Conservation (phyloP, 2,797 vertebrate genomes). For the Neosilurus hyrtlii region DNA sequence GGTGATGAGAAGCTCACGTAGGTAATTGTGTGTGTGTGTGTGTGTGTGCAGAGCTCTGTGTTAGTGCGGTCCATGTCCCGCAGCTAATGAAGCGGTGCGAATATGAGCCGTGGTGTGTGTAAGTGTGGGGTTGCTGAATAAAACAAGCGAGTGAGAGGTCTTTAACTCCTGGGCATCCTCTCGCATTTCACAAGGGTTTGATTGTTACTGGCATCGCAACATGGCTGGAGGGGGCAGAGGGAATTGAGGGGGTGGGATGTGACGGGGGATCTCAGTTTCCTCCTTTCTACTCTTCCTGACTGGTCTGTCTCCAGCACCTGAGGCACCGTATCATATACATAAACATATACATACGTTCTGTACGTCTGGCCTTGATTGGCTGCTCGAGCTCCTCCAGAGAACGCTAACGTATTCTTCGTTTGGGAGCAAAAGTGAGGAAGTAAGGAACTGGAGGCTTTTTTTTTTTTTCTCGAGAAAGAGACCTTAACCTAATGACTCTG, state of each 20-base stretch:
- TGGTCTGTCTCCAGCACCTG: constrained; percentile 63
- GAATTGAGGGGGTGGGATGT: constrained; percentile 36
- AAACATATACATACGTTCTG: constrained; percentile 38
- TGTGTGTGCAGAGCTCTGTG: not conserved
- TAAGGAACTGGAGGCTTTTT: constrained; percentile 48
- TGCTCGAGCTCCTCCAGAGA: constrained; percentile 53
- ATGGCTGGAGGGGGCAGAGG: constrained; percentile 53
- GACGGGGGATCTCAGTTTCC: constrained; percentile 43
- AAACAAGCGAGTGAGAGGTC: constrained; percentile 64
- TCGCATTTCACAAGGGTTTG: constrained; percentile 70
- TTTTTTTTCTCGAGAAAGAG: constrained; percentile 51
- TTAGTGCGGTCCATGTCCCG: constrained; percentile 48
- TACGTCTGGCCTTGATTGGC: constrained; percentile 55
- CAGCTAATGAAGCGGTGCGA: constrained; percentile 50
- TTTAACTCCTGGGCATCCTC: constrained; percentile 70
- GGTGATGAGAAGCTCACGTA: not conserved
- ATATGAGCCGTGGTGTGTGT: constrained; percentile 41
- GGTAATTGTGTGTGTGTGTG: not conserved
- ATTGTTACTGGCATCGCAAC: constrained; percentile 67
- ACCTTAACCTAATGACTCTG: constrained; percentile 72
- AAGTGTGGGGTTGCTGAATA: constrained; percentile 27
- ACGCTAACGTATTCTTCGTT: constrained; percentile 62
- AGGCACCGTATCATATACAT: constrained; percentile 55
- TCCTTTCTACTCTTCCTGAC: constrained; percentile 24
- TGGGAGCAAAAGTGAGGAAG: constrained; percentile 62